Evolutionary conservation across 2,888 invertebrate species (phyloP).

Genomic region (Lasiommata megera): DNA sequence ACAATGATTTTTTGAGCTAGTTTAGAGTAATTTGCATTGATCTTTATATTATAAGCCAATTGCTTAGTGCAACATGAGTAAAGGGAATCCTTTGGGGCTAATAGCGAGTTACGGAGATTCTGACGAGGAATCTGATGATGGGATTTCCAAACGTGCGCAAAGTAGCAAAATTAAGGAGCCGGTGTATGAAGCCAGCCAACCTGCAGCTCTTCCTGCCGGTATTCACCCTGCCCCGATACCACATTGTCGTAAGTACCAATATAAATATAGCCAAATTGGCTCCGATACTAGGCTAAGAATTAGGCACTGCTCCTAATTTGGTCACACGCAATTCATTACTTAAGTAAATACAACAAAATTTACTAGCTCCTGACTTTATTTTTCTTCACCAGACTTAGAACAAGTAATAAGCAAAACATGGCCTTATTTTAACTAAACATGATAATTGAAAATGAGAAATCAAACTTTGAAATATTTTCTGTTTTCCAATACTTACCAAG

Average conservation of each 20-base stretch:
- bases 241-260: conserved; percentile 65
- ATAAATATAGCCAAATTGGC: no score
- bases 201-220: conserved; percentile 33
- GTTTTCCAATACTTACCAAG: no score
- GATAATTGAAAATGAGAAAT: no score
- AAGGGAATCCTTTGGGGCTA: conserved; percentile 60
- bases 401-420: no score
- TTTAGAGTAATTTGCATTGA: not conserved
- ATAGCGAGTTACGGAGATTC: conserved; percentile 69
- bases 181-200: conserved; percentile 28
- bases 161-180: conserved; percentile 17
- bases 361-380: no score
- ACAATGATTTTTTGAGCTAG: not conserved
- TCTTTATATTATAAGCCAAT: not conserved
- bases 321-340: no score
- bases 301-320: no score
- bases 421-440: no score
- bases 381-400: no score
- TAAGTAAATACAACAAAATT: no score
- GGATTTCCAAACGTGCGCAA: conserved; percentile 27
- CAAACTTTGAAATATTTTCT: no score
- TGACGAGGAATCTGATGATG: conserved; percentile 62
- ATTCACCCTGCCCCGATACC: conserved; percentile 68
- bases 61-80: conserved; percentile 57
- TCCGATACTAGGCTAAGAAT: no score